Conservation (phyloP, 2,113 vertebrate genomes). For the Sylvietta virens region DNA sequence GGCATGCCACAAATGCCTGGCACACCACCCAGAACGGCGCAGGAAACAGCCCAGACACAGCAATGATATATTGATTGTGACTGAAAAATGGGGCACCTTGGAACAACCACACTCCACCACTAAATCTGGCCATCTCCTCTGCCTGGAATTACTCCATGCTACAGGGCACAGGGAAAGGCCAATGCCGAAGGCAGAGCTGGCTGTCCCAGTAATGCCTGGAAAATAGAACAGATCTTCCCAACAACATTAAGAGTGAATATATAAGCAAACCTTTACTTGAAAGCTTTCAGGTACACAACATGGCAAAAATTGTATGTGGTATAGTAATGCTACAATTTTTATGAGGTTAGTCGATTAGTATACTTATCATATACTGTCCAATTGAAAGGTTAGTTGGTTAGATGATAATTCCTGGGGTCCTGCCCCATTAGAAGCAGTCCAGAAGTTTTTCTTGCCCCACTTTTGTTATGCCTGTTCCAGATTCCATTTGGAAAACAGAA, state of each 20-base stretch:
- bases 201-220: not conserved
- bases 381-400: not conserved
- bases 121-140: not conserved
- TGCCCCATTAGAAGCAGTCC: not conserved
- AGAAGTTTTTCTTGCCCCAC: not conserved
- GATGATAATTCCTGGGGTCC: not conserved
- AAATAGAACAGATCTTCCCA: not conserved
- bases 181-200: not conserved
- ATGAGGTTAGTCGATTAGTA: not conserved
- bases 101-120: not conserved
- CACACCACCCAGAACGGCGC: not conserved
- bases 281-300: not conserved
- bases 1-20: not conserved
- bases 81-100: constrained; percentile 35
- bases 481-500: not conserved
- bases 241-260: not conserved
- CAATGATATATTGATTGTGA: constrained; percentile 13
- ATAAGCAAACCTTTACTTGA: not conserved
- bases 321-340: not conserved
- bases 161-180: not conserved
- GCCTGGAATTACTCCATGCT: not conserved
- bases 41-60: not conserved
- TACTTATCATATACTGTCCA: not conserved
- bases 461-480: not conserved
- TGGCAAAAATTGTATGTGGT: fast-evolving